phyloP scores from a whole-genome alignment of 2,113 vertebrate genomes.

The Mobula birostris region DNA sequence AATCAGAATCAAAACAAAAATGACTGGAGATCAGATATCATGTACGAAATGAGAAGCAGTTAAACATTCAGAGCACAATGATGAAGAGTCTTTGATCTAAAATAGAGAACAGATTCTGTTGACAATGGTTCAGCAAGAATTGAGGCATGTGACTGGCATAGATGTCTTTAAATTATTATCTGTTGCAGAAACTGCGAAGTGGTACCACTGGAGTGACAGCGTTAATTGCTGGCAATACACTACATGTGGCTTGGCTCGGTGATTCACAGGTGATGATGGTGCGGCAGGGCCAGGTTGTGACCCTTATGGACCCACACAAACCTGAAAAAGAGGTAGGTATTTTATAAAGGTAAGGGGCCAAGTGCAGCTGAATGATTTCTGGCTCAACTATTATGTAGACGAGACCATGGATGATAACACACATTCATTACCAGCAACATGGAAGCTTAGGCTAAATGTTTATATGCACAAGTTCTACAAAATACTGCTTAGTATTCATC shows the following conservation, averaged over 20 bases:
- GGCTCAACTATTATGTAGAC: background rate
- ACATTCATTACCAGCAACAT: background rate
- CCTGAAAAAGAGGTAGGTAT: constrained; percentile 78
- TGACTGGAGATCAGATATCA: too few relatives aligned
- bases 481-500: too few relatives aligned
- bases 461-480: background rate
- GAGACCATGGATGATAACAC: background rate
- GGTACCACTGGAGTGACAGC: constrained; percentile 78
- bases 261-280: constrained; percentile 87
- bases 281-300: constrained; percentile 63
- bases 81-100: too few relatives aligned
- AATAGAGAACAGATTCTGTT: background rate
- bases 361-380: background rate
- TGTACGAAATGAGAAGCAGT: too few relatives aligned
- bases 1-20: too few relatives aligned
- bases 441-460: background rate
- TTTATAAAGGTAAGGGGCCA: background rate
- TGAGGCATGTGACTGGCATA: background rate
- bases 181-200: constrained; percentile 73
- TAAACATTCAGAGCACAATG: too few relatives aligned
- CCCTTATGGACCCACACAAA: constrained; percentile 88
- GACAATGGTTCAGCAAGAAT: background rate
- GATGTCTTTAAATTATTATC: background rate
- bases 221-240: constrained; percentile 59
- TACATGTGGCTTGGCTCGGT: constrained; percentile 84